Evolutionary conservation across 2,113 vertebrate genomes (phyloP), one percentile per base, ranked within the genome.

Genomic region (Geothlypis trichas): DNA sequence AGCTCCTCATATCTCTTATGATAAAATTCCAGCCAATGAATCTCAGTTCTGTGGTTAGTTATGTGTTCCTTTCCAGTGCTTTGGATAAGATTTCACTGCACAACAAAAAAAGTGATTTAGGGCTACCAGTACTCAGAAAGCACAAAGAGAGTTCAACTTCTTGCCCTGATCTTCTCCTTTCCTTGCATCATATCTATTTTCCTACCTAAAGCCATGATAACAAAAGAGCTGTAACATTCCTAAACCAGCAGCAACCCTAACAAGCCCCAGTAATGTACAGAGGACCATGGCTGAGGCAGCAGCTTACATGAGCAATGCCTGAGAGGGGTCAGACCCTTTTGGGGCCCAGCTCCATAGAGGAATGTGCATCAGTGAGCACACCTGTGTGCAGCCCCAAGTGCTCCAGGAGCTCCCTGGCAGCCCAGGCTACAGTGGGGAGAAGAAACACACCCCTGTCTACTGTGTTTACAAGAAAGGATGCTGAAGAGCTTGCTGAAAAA

Each of bases 381-480:
- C 4, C 46, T 13, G 1, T 3, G 13, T 35, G 46, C 49, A 83
- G 18, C 33, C 7, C 30, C 6, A 1, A 47, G 44, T 12, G 7
- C 3, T 9, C 67, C 7, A 5, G 55, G 28, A n/a, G 35, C 55
- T 46, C 11, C 4, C 47, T 58, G 47, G 28, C 5, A 4, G 33
- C 78, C 15, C 41, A 73, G 31, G 11, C 30, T 41, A 11, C 41
- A 24, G 15, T 3, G 1, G 2, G 21, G 18, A 79, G 67, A 62
- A 79, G 67, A 62, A 88, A 47, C 4, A 12, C 15, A 3, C 7
- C 35, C 22, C 15, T 10, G 12, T 30, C 57, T 58, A 9, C 58
- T 33, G 2, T 0, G 0, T 10, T 27, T 37, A 30, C 11, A 24
- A 37, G 69, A 44, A 69, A 54, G 16, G 35, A 8, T 1, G 1